phyloP scores from a whole-genome alignment of 2,797 vertebrate genomes.

The Pipistrellus nathusii region DNA sequence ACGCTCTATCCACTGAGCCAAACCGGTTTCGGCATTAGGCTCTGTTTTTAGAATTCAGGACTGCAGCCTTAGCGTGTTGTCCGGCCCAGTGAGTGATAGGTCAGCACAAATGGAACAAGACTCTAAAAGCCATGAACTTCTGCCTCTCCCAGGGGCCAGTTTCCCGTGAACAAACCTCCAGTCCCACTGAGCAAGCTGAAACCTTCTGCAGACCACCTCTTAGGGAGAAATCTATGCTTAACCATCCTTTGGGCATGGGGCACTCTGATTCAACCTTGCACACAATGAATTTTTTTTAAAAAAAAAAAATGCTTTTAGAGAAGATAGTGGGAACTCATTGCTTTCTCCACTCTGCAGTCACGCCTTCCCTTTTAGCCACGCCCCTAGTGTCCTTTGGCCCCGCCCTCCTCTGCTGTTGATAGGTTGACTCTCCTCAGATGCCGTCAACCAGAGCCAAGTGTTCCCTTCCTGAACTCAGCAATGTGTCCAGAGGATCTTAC shows the following conservation, averaged over 20 bases:
- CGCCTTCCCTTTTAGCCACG: not conserved
- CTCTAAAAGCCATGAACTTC: slow-evolving; percentile 31
- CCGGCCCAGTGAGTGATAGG: not conserved
- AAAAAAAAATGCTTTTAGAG: not conserved
- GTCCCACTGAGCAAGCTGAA: not conserved
- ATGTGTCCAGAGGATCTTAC: not conserved
- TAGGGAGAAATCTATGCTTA: not conserved
- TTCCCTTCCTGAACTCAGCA: not conserved
- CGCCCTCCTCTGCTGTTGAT: not conserved
- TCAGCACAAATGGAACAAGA: not conserved
- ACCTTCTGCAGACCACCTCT: not conserved
- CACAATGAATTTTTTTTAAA: not conserved
- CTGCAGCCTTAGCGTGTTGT: slow-evolving; percentile 14
- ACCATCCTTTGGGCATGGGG: not conserved
- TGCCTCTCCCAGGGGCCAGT: not conserved
- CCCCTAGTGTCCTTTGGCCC: not conserved
- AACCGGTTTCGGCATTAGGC: not conserved
- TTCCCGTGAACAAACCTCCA: not conserved
- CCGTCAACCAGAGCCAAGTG: not conserved
- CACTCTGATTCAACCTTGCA: not conserved
- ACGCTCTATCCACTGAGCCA: too few relatives aligned
- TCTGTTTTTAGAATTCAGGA: slow-evolving; percentile 64
- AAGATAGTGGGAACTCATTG: not conserved
- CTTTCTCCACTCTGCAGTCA: not conserved
- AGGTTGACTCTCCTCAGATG: not conserved